A percentile compares a stretch with the other conserved stretches of the same genome.
Conservation (phyloP, 2,888 invertebrate genomes). For the Dusona sp. region DNA sequence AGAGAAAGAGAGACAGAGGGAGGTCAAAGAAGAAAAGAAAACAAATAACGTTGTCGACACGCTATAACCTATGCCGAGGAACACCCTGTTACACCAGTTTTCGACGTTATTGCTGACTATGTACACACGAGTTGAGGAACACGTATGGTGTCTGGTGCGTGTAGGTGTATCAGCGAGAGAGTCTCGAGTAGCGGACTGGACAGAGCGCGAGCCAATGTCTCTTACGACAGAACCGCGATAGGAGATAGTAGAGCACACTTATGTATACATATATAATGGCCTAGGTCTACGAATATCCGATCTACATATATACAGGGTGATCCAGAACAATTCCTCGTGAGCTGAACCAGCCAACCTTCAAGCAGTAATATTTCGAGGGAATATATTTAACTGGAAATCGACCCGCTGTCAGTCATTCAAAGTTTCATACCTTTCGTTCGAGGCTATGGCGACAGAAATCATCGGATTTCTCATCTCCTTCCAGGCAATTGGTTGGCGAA, state of each 20-base stretch:
- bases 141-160: conserved; percentile 65
- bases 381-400: too few species aligned
- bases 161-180: conserved; percentile 73
- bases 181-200: conserved; percentile 61
- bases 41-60: conserved; percentile 58
- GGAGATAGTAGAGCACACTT: conserved; percentile 58
- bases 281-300: conserved; percentile 43
- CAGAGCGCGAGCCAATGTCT: conserved; percentile 60
- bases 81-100: conserved; percentile 67
- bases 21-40: conserved; percentile 32
- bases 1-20: background rate
- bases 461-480: background rate
- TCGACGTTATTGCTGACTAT: conserved; percentile 55
- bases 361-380: too few species aligned
- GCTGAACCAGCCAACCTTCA: background rate
- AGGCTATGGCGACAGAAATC: background rate
- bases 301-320: conserved; percentile 14
- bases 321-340: background rate
- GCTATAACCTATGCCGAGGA: conserved; percentile 63
- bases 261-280: conserved; percentile 48
- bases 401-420: background rate
- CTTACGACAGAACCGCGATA: conserved; percentile 66
- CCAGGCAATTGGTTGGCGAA: too few species aligned
- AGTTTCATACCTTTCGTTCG: background rate
- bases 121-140: conserved; percentile 39